phyloP scores from a whole-genome alignment of 53 echinoderm and acorn worm genomes.

The Holothuria scabra region DNA sequence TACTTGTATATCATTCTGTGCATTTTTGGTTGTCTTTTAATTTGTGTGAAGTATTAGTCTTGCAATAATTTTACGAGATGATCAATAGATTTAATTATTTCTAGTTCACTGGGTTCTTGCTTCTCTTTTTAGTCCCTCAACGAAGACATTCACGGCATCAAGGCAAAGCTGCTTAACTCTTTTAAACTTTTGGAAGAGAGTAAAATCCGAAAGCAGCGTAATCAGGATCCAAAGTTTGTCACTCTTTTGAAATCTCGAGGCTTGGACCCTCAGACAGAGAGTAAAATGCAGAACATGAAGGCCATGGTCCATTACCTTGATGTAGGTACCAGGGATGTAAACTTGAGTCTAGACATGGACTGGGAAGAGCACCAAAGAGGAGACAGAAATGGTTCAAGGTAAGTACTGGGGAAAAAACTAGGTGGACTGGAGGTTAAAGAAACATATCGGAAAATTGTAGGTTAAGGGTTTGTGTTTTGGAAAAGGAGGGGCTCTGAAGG shows the following conservation, averaged over 20 bases:
- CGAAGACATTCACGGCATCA: constrained; percentile 86
- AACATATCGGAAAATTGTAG: too few relatives aligned
- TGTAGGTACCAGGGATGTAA: constrained; percentile 75
- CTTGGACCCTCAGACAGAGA: constrained; percentile 81
- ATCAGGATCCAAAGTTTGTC: constrained; percentile 87
- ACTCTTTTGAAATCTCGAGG: constrained; percentile 80
- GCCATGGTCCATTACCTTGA: constrained; percentile 76
- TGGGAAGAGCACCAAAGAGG: constrained; percentile 85
- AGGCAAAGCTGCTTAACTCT: constrained; percentile 75
- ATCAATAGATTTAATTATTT: too few relatives aligned
- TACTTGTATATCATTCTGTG: too few relatives aligned
- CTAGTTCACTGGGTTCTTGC: neutral
- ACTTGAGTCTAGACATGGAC: constrained; percentile 78
- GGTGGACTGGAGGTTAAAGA: too few relatives aligned
- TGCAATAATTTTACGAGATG: too few relatives aligned
- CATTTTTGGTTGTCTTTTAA: too few relatives aligned
- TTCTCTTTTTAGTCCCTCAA: constrained; percentile 76
- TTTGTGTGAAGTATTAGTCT: too few relatives aligned
- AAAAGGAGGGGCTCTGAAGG: too few relatives aligned
- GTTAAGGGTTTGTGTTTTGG: too few relatives aligned
- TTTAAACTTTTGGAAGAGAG: constrained; percentile 81
- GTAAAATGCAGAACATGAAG: constrained; percentile 75
- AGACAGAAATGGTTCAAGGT: constrained; percentile 47
- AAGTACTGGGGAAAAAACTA: neutral
- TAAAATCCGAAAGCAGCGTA: constrained; percentile 68